phyloP scores from a whole-genome alignment of 1,140 invertebrate genomes.

The Prorops nasuta region DNA sequence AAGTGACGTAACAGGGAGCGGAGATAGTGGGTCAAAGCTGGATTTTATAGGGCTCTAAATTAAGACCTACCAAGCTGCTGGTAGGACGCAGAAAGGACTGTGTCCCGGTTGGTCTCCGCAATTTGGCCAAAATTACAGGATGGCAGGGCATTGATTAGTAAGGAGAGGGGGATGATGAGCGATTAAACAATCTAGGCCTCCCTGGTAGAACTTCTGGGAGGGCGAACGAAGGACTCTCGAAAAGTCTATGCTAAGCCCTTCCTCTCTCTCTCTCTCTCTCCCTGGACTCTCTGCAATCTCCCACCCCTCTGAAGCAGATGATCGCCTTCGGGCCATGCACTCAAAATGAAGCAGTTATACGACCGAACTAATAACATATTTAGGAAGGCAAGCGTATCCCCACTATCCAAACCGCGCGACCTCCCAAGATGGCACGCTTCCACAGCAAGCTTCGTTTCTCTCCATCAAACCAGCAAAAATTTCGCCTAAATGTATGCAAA shows the following conservation, averaged over 20 bases:
- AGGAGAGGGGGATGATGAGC: conserved; percentile 19
- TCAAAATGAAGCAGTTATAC: conserved; percentile 54
- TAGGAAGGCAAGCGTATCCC: conserved; percentile 40
- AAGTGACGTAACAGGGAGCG: too few relatives aligned
- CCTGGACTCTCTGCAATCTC: conserved; percentile 8
- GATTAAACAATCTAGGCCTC: conserved; percentile 53
- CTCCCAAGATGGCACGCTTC: conserved; percentile 53
- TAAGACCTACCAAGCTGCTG: conserved; percentile 34
- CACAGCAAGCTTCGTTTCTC: not conserved
- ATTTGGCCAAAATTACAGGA: conserved; percentile 50
- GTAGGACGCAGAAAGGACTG: conserved; percentile 10
- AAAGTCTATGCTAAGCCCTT: conserved; percentile 13
- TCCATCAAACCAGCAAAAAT: too few relatives aligned
- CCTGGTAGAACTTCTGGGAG: conserved; percentile 52
- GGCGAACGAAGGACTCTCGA: conserved; percentile 22
- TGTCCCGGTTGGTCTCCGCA: conserved; percentile 29
- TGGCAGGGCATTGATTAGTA: conserved; percentile 46
- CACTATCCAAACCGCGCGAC: conserved; percentile 37
- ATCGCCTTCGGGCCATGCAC: conserved; percentile 46
- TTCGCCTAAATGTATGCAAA: too few relatives aligned
- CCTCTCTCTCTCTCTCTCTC: conserved; percentile 13
- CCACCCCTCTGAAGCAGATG: conserved; percentile 41
- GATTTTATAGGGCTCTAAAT: conserved; percentile 31
- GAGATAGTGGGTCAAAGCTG: not conserved
- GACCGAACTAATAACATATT: conserved; percentile 55